Conservation (phyloP, 2,113 vertebrate genomes). For the Athene cunicularia region DNA sequence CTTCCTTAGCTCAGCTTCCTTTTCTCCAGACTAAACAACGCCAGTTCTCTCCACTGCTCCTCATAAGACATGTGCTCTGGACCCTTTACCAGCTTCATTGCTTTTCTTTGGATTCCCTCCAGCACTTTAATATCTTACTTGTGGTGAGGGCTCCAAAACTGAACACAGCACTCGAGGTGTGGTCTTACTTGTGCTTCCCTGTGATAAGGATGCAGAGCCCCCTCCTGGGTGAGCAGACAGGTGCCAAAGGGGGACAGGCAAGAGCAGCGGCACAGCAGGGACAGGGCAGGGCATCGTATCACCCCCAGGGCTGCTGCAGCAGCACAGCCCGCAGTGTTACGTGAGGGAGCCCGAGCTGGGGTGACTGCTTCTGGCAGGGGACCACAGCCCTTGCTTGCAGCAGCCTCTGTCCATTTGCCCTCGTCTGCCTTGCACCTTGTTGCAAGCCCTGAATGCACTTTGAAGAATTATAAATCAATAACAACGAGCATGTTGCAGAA, state of each 20-base stretch:
- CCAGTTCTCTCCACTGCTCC: background rate
- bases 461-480: background rate
- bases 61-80: background rate
- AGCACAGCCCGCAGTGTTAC: fast-evolving
- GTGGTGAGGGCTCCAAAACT: background rate
- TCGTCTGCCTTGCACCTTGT: fast-evolving
- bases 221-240: background rate
- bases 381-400: background rate
- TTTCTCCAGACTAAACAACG: background rate
- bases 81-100: background rate
- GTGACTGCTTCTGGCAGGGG: background rate
- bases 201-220: background rate
- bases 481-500: fast-evolving
- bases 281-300: background rate
- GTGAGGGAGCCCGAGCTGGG: background rate
- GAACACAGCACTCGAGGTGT: background rate
- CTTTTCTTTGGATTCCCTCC: fast-evolving
- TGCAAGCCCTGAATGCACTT: background rate
- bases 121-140: background rate
- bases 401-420: background rate
- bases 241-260: background rate
- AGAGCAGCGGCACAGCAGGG: background rate
- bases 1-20: background rate
- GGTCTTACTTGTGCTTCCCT: fast-evolving
- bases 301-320: background rate